phyloP scores from a whole-genome alignment of 2,113 vertebrate species.

The Osmerus mordax region DNA sequence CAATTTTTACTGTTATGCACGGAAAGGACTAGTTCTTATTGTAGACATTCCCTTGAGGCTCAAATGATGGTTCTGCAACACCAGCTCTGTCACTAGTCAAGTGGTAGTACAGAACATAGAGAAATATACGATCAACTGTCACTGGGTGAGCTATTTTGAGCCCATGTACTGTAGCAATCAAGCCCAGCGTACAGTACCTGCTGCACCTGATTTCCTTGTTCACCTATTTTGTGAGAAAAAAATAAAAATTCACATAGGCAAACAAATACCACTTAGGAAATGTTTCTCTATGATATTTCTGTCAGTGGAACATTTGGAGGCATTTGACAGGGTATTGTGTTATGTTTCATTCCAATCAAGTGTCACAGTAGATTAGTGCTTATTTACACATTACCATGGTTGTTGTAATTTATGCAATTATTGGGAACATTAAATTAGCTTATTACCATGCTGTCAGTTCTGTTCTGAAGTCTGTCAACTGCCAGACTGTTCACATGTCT shows the following conservation, averaged over 20 bases:
- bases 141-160: too few species aligned
- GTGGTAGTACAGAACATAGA: neutral
- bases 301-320: neutral
- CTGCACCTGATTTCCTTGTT: too few species aligned
- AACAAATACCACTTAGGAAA: neutral
- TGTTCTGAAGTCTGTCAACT: constrained; percentile 7
- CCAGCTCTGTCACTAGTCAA: constrained; percentile 14
- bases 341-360: constrained; percentile 31
- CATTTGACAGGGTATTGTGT: constrained; percentile 21
- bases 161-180: too few species aligned
- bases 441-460: constrained; percentile 32
- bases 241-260: neutral
- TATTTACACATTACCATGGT: constrained; percentile 29
- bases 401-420: constrained; percentile 28
- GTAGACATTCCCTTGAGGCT: constrained; percentile 9
- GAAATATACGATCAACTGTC: too few species aligned
- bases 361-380: constrained; percentile 39
- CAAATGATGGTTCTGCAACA: constrained; percentile 36
- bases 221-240: too few species aligned
- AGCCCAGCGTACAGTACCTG: too few species aligned
- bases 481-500: neutral
- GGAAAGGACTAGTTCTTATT: constrained; percentile 37
- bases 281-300: too few species aligned
- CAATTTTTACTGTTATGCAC: constrained; percentile 29
- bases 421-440: constrained; percentile 18